Evolutionary conservation across 2,797 vertebrate genomes (phyloP), one percentile per base, ranked within the genome.

Genomic region (Labeo calbasu): DNA sequence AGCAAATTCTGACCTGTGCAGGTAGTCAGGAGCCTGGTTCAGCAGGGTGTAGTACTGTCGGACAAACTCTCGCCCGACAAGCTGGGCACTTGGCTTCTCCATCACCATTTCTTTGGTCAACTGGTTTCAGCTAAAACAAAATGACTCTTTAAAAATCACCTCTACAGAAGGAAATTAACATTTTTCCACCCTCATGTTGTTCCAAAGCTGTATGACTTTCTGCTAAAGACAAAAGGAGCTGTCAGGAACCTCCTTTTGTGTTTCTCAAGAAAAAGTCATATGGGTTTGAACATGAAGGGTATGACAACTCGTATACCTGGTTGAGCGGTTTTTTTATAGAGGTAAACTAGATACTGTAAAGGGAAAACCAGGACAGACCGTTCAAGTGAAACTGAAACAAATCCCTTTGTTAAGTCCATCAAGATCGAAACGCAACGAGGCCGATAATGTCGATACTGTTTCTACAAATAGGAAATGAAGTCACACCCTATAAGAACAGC

Each of bases 31-130:
- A 73, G 98, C 98, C 94, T 99, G 97, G 94, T 99, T 99, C 87
- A 99, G 95, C 90, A 99, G 95, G 32, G 97, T 99, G 91, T 99
- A 99, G 91, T 99, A 99, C 96, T 99, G 98, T 94, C 98, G 96
- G 95, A 99, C 98, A 85, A 99, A 99, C 92, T 99, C 98, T 96
- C 97, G 97, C 98, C 98, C 97, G 95, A 99, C 98, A 95, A 99
- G 98, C 98, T 99, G 98, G 97, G 97, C 98, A 98, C 98, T 99
- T 96, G 98, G 98, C 97, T 99, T 99, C 98, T 99, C 98, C 98
- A 99, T 99, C 96, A 99, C 98, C 98, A 99, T 99, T 97, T 98
- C 98, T 99, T 99, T 99, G 97, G 97, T 98, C 95, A 96, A 93
- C 95, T 96, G 95, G 96, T 97, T 96, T 91, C 90, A 89, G 96